Base-by-base conservation (phyloP, 2,888 invertebrate species). In the Trachelus iudaicus region DNA sequence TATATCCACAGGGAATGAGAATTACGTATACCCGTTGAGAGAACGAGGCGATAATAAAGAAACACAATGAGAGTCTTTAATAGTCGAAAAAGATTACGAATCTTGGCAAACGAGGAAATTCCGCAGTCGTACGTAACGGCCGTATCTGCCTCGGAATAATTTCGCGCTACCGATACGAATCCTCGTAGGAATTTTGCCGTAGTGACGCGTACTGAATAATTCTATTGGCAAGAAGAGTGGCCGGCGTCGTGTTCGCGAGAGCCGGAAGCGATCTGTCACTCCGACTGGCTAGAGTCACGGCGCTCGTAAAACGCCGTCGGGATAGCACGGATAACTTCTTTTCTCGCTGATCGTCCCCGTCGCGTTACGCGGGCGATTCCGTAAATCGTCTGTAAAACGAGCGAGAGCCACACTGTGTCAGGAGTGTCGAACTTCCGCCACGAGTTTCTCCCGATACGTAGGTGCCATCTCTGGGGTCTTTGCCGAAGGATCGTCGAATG, bases 191-290 rank as follows among this genome's bases (percentile, higher is more conserved):
- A 68, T 71, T 12, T 34, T 69, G 35, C 73, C 11, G 71, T 11
- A 11, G 71, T 71, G 56, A 33, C 71, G 74, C 74, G n/a, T 34
- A n/a, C 37, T 87, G 86, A 87, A 85, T 85, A 85, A 86, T 86
- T 87, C 82, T 34, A 34, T 34, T 34, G 35, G 74, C 74, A n/a
- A 74, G 34, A 34, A 6, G 31, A 33, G 34, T 80, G 78, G 81
- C 76, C 75, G 74, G 74, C 56, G 37, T 23, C 56, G 37, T 23
- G 74, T 35, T 34, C 9, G 73, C 78, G 78, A 76, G 75, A 80
- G 79, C 82, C 89, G 89, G 89, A 89, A 89, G 83, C 85, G 86
- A 88, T 89, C 85, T 88, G 88, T 89, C 87, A 87, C 74, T 35
- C 33, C 1, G 37, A 30, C 35, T 34, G 74, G 35, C 37, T 33